Base-by-base conservation (phyloP, 2,797 vertebrate genomes). In the Aeoliscus strigatus region DNA sequence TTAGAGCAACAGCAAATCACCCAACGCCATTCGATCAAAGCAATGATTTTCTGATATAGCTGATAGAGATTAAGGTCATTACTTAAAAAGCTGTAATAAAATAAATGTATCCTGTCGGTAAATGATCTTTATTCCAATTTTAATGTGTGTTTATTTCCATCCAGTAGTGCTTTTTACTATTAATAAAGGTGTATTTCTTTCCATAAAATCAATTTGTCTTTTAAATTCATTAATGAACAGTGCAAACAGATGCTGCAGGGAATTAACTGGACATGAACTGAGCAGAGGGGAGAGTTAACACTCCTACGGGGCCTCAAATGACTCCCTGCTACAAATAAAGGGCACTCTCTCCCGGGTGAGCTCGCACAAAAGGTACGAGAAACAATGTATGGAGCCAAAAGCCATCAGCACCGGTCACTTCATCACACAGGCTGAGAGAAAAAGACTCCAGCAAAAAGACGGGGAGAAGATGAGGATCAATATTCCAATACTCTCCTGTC, bases 401-500 rank as follows among this genome's bases (percentile, higher is more conserved):
- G 44, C 60, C 55, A 45, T 77, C 61, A 69, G 62, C 57, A 51
- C 50, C 39, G 48, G 61, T 57, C 47, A 6, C 70, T 76, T 75
- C 67, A 76, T 81, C 77, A 73, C 66, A 55, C 42, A 23, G 46
- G 51, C 48, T 14, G 34, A 33, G n/a, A 33, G 40, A 43, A 43
- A 42, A 59, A 60, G 57, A 18, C 42, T 65, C 44, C 40, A 38
- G 51, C 67, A 51, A 42, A 51, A 70, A 51, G 58, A 72, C 46
- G 35, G 60, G 40, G 34, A 55, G 62, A 66, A 54, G 54, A 51
- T 56, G 43, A 67, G 49, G 66, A 83, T 86, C 83, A 60, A 86
- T 86, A 83, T 61, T 81, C 80, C 80, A 80, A 79, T 81, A 82
- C 65, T 79, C 61, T 63, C 67, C 55, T 76, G 80, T 82, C 73